phyloP scores from a whole-genome alignment of 2,888 invertebrate species.

The Rotaria macrura region DNA sequence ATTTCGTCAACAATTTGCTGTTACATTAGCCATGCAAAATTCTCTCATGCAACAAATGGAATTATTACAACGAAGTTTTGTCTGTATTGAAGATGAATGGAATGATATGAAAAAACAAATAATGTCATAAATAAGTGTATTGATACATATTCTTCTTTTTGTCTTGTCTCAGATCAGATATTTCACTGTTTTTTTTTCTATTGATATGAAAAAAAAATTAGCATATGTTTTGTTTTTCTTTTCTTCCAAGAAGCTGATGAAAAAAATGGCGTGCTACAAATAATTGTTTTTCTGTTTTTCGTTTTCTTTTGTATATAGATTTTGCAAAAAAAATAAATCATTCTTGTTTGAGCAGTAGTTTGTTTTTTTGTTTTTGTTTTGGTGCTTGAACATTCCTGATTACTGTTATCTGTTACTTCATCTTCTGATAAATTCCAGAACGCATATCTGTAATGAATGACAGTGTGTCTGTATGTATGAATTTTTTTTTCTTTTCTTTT shows the following conservation, averaged over 20 bases:
- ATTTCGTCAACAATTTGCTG: constrained; percentile 20
- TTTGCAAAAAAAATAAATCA: neutral
- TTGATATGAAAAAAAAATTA: too few relatives aligned
- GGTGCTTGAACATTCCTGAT: neutral
- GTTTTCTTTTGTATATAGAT: neutral
- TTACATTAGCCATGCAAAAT: neutral
- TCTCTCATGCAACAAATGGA: constrained; percentile 17
- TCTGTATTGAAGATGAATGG: constrained; percentile 13
- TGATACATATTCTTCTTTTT: neutral
- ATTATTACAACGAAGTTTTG: constrained; percentile 20
- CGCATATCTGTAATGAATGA: neutral
- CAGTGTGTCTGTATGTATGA: neutral
- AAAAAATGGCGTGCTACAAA: neutral
- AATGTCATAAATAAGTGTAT: neutral
- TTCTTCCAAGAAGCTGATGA: neutral
- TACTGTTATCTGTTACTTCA: neutral
- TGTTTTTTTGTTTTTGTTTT: neutral
- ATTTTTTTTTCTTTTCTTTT: neutral
- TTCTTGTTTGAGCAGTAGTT: too few relatives aligned
- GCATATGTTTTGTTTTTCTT: too few relatives aligned
- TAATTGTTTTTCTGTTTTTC: neutral
- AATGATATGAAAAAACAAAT: constrained; percentile 13
- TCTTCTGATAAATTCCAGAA: constrained; percentile 11
- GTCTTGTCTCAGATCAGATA: neutral
- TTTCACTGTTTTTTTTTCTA: neutral